A percentile compares a stretch with the other conserved stretches of the same genome.
These are phyloP conservation scores for Pagrus major DNA, from an alignment of 2,113 vertebrate genomes.

Conservation along the genomic window DNA sequence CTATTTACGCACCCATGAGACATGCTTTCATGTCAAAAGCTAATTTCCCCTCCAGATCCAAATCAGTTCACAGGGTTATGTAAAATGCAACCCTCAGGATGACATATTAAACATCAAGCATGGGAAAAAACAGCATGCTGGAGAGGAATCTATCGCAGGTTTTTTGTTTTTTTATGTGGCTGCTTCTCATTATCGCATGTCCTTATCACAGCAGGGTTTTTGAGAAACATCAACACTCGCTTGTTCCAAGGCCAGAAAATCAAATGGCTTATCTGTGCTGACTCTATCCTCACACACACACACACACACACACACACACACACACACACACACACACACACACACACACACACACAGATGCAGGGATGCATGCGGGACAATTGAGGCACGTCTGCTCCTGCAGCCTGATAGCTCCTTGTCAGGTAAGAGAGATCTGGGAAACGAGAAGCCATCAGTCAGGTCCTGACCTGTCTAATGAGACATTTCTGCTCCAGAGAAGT, in stretches of 20 bases:
- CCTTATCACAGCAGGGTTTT: constrained; percentile 70
- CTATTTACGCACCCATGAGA: constrained; percentile 57
- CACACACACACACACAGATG: constrained; percentile 64
- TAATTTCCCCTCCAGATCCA: constrained; percentile 50
- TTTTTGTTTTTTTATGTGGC: constrained; percentile 15
- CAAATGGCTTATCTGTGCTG: constrained; percentile 72
- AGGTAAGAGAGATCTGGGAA: constrained; percentile 61
- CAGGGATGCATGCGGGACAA: constrained; percentile 71
- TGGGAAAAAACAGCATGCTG: constrained; percentile 6
- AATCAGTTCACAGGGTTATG: constrained; percentile 42
- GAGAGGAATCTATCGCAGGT: constrained; percentile 36
- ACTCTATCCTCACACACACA: constrained; percentile 43
- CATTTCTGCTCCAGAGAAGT: constrained; percentile 67
- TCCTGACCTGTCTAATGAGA: constrained; percentile 74
- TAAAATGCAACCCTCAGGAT: constrained; percentile 46
- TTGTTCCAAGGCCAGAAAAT: constrained; percentile 74
- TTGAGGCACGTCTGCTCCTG: constrained; percentile 69
- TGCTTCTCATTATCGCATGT: constrained; percentile 58
- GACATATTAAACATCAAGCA: constrained; percentile 48
- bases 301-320: too few relatives aligned
- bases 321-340: too few relatives aligned
- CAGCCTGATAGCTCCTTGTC: constrained; percentile 59
- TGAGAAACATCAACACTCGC: constrained; percentile 75
- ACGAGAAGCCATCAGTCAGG: constrained; percentile 74
- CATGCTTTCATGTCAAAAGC: constrained; percentile 57